phyloP scores from a whole-genome alignment of 1,140 invertebrate species.

The Ceratosolen fusciceps region DNA sequence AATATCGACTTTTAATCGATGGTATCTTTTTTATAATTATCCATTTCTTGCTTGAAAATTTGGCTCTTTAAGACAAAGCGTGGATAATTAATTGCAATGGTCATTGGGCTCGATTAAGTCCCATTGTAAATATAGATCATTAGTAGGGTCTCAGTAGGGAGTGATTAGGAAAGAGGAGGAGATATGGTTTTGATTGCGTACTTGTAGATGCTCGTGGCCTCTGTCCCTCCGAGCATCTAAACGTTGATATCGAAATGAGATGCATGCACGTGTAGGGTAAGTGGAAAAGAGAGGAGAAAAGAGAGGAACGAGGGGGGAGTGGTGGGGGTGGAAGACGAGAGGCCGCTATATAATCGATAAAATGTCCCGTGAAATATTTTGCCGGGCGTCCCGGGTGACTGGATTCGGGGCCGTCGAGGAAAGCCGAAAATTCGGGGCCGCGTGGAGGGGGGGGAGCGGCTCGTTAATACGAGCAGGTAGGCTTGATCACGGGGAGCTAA shows the following conservation, averaged over 20 bases:
- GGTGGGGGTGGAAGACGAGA: neutral
- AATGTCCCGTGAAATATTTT: conserved; percentile 65
- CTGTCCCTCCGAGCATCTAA: neutral
- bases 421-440: too few species aligned
- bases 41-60: too few species aligned
- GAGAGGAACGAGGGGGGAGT: neutral
- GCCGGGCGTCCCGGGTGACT: neutral
- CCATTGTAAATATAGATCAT: too few species aligned
- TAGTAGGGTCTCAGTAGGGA: too few species aligned
- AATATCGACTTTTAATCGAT: too few species aligned
- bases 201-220: neutral
- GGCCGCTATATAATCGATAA: conserved; percentile 64
- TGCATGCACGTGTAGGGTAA: neutral
- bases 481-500: neutral
- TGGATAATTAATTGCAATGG: too few species aligned
- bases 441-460: too few species aligned
- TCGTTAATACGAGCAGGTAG: neutral
- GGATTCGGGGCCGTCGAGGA: too few species aligned
- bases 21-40: too few species aligned
- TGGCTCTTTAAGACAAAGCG: too few species aligned
- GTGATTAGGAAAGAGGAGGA: neutral
- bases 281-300: conserved; percentile 35
- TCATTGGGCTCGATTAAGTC: too few species aligned
- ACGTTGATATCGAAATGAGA: neutral
- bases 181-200: too few species aligned